phyloP scores from a whole-genome alignment of 2,797 vertebrate species.

The Anabas testudineus region DNA sequence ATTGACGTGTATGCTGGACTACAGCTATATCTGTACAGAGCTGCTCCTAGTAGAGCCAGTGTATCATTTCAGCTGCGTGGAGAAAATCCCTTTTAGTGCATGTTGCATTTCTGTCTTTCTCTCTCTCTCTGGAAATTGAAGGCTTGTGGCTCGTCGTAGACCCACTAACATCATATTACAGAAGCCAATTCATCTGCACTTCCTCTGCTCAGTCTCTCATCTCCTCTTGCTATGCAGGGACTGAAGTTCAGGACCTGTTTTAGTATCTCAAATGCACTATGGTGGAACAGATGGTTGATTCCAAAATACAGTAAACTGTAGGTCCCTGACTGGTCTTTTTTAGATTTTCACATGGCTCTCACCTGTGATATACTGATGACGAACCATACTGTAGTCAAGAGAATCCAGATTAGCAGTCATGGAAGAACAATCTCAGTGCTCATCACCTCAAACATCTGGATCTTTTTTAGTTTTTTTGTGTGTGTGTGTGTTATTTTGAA shows the following conservation, averaged over 20 bases:
- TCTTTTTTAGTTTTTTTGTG: not conserved
- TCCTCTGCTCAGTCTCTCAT: constrained; percentile 46
- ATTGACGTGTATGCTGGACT: too few relatives aligned
- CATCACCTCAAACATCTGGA: not conserved
- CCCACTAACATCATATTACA: constrained; percentile 46
- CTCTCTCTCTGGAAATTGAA: constrained; percentile 52
- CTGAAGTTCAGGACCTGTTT: constrained; percentile 16
- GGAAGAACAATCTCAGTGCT: not conserved
- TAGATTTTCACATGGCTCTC: constrained; percentile 6
- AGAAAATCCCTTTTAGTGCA: constrained; percentile 12
- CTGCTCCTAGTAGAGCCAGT: constrained; percentile 25
- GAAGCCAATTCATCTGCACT: constrained; percentile 33
- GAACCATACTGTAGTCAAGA: not conserved
- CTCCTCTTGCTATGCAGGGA: constrained; percentile 1
- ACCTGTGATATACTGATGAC: not conserved
- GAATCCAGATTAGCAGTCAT: too few relatives aligned
- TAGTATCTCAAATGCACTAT: constrained; percentile 22
- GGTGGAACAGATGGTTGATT: constrained; percentile 4
- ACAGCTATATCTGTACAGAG: constrained; percentile 36
- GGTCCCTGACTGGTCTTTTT: constrained; percentile 1
- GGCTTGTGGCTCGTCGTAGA: constrained; percentile 43
- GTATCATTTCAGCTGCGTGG: constrained; percentile 60
- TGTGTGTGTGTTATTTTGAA: too few relatives aligned
- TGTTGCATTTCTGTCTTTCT: constrained; percentile 6
- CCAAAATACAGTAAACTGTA: too few relatives aligned